phyloP scores from a whole-genome alignment of 2,797 vertebrate genomes.

The Spheniscus humboldti region DNA sequence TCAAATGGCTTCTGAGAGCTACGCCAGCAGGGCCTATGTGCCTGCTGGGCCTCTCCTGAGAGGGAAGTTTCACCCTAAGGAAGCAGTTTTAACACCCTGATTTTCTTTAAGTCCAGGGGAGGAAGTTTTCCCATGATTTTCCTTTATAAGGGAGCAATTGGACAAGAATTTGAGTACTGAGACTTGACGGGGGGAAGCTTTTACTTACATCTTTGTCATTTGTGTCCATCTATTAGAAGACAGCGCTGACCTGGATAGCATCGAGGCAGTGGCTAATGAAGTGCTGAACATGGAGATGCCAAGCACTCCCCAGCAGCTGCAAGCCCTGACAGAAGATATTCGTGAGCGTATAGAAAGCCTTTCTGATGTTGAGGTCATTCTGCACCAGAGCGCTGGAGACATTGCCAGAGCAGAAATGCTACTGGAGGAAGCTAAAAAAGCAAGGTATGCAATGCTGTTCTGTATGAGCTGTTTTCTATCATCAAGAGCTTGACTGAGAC shows the following conservation, averaged over 20 bases:
- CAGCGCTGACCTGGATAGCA: constrained; percentile 91
- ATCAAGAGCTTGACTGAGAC: neutral
- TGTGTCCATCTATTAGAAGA: constrained; percentile 81
- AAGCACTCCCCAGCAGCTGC: constrained; percentile 88
- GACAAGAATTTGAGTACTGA: neutral
- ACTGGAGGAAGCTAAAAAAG: constrained; percentile 85
- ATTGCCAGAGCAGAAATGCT: constrained; percentile 87
- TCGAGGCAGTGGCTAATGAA: constrained; percentile 91
- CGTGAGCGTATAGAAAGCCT: constrained; percentile 88
- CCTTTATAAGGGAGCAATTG: neutral
- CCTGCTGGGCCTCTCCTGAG: neutral
- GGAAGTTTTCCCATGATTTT: neutral
- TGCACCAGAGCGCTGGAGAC: constrained; percentile 88
- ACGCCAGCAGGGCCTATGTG: neutral
- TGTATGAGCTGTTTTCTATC: neutral
- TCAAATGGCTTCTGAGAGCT: neutral
- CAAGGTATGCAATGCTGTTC: constrained; percentile 75
- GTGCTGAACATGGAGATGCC: constrained; percentile 97
- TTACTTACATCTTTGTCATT: neutral
- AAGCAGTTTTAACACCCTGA: neutral
- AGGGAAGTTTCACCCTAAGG: neutral
- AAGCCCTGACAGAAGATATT: constrained; percentile 90
- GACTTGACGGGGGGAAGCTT: neutral
- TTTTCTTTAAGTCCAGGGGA: neutral
- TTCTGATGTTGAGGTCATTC: constrained; percentile 87